phyloP scores from a whole-genome alignment of 1,140 invertebrate species.

The Drosophila kepulauana region DNA sequence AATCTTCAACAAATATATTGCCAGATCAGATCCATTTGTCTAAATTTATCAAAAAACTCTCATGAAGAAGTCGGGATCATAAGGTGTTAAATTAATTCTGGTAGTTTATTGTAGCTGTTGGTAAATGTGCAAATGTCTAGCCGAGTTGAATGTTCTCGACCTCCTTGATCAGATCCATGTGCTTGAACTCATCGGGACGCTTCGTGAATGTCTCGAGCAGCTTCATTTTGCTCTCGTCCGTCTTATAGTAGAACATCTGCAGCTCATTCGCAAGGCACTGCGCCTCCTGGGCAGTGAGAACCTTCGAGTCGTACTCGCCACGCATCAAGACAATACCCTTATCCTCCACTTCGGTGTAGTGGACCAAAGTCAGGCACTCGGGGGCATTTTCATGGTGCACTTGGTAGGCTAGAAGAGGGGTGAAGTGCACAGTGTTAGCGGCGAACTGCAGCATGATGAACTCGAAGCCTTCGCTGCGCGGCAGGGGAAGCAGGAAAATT shows the following conservation, averaged over 20 bases:
- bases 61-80: background rate
- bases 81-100: background rate
- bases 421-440: constrained; percentile 93
- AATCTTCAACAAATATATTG: no score
- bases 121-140: constrained; percentile 47
- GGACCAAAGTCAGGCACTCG: constrained; percentile 93
- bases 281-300: constrained; percentile 91
- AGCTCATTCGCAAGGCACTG: constrained; percentile 94
- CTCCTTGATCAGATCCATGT: constrained; percentile 93
- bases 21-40: no score
- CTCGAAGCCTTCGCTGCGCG: constrained; percentile 93
- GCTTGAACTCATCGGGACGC: constrained; percentile 91
- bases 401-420: constrained; percentile 94
- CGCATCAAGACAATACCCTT: constrained; percentile 94
- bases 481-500: constrained; percentile 93
- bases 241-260: constrained; percentile 92
- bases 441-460: constrained; percentile 93
- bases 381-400: constrained; percentile 96
- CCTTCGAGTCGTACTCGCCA: constrained; percentile 94
- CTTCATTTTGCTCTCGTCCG: constrained; percentile 87
- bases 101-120: constrained; percentile 8
- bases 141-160: constrained; percentile 90
- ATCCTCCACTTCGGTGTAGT: constrained; percentile 92
- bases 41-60: no score
- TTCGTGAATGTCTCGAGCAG: constrained; percentile 91